Base-by-base conservation (phyloP, 2,797 vertebrate species). In the Apogon hyalosoma region DNA sequence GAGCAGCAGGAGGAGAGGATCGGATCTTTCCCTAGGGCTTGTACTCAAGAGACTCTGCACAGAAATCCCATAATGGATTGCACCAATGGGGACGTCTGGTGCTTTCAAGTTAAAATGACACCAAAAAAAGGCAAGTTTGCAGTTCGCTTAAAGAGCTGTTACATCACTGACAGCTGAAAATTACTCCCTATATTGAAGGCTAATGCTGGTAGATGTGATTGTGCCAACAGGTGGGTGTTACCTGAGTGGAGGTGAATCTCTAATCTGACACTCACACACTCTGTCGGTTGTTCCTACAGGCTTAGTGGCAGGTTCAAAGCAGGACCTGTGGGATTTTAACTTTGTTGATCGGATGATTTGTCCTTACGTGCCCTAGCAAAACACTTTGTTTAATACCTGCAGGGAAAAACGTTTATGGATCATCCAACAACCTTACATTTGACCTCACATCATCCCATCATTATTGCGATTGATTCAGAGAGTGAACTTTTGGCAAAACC, bases 21-120 rank as follows among this genome's bases (percentile, higher is more conserved):
- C 38, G 64, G 56, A 62, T 56, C 38, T 61, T 46, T 73, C 61
- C 65, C 41, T n/a, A 10, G 73, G 56, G 69, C 74, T 58, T 52
- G 48, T 12, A 36, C 75, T 80, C 56, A 13, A 69, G 69, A 73
- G 63, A 82, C 53, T 43, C 42, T 3, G 39, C 52, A 47, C 53
- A 57, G 41, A 78, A 75, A 66, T 63, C 62, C 60, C 51, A 63
- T 66, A 47, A 79, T 61, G 47, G 48, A 51, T 61, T 31, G 11
- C 40, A 54, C 63, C 6, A 0, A 31, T 31, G 52, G 69, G 60
- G 66, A 49, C 3, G 4, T 47, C 13, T 45, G 14, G 39, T 47
- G 36, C 58, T 70, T 72, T 77, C 54, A 69, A 63, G 62, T 48
- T 31, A 31, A 72, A 63, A 73, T 73, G 52, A 41, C 28, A 9